These are phyloP conservation scores for Caretta caretta DNA, from an alignment of 2,113 vertebrate genomes.

Conservation along the genomic window DNA sequence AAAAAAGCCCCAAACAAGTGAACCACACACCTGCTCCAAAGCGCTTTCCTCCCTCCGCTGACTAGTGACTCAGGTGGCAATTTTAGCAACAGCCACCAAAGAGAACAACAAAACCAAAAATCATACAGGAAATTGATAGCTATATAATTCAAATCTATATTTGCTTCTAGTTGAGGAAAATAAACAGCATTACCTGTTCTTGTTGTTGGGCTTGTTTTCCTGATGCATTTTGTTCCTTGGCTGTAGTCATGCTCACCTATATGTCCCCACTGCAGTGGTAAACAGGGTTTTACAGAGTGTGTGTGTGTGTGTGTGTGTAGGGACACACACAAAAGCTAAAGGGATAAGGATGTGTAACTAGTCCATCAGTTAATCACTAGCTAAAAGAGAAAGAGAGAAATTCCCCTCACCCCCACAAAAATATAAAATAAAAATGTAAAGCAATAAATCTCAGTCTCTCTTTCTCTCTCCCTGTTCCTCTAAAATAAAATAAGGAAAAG, in stretches of 20 bases:
- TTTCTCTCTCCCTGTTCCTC: constrained; percentile 62
- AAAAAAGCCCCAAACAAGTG: neutral
- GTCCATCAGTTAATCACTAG: constrained; percentile 76
- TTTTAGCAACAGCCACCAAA: constrained; percentile 18
- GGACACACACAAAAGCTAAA: constrained; percentile 49
- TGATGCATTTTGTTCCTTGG: constrained; percentile 90
- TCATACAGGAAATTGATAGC: constrained; percentile 29
- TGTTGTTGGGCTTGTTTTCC: constrained; percentile 91
- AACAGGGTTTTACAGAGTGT: constrained; percentile 50
- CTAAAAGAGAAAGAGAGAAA: constrained; percentile 24
- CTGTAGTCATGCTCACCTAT: constrained; percentile 92
- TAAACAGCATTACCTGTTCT: constrained; percentile 89
- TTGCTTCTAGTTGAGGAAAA: constrained; percentile 63
- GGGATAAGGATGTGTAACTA: constrained; percentile 71
- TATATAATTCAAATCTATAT: constrained; percentile 4
- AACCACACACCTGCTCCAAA: constrained; percentile 43
- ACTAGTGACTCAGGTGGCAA: constrained; percentile 44
- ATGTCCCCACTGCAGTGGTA: constrained; percentile 70
- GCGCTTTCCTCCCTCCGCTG: constrained; percentile 40
- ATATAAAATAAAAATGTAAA: constrained; percentile 41
- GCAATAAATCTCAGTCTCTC: constrained; percentile 56
- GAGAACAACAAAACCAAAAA: neutral
- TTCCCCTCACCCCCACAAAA: constrained; percentile 63
- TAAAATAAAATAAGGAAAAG: constrained; percentile 72
- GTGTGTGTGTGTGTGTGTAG: constrained; percentile 44